Percentiles rank a stretch among this genome's conserved stretches.
phyloP scores from a whole-genome alignment of 2,888 invertebrate genomes.

The Monopis laevigella region DNA sequence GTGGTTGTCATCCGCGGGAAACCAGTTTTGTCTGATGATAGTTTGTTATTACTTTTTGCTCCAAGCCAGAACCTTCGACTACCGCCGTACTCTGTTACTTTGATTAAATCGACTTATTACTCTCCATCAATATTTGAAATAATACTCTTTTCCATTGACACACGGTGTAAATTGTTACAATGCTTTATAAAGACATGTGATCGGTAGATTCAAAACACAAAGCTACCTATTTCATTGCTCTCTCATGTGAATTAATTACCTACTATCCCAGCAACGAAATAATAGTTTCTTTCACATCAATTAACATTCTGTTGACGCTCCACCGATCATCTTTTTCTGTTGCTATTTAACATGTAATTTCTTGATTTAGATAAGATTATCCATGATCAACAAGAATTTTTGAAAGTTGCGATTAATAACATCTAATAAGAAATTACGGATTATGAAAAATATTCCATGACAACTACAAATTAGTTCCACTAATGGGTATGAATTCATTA shows the following conservation, averaged over 20 bases:
- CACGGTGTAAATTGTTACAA: neutral
- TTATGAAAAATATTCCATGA: too few relatives aligned
- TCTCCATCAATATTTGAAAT: neutral
- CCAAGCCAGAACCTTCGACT: constrained; percentile 24
- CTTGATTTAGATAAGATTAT: constrained; percentile 8
- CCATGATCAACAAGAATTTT: constrained; percentile 1
- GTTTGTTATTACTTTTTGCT: constrained; percentile 56
- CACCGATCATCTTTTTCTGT: constrained; percentile 27
- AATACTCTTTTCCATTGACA: neutral
- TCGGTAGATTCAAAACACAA: neutral
- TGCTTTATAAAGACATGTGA: neutral
- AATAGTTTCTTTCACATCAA: constrained; percentile 30
- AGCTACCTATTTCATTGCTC: constrained; percentile 7
- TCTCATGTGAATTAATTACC: constrained; percentile 29
- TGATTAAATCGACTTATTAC: neutral
- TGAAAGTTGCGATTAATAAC: constrained; percentile 2
- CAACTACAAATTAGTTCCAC: too few relatives aligned
- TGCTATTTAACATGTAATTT: constrained; percentile 27
- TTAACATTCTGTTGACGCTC: constrained; percentile 37
- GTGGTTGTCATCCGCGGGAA: constrained; percentile 32
- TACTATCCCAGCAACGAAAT: constrained; percentile 18
- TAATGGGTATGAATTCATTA: too few relatives aligned
- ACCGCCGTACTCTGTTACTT: neutral
- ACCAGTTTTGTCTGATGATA: constrained; percentile 57
- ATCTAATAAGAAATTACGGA: too few relatives aligned